Percentiles rank a stretch among this genome's conserved stretches.
Conservation (phyloP, 30 jellyfish, hydroid and myxozoan species). For the Catostylus mosaicus region DNA sequence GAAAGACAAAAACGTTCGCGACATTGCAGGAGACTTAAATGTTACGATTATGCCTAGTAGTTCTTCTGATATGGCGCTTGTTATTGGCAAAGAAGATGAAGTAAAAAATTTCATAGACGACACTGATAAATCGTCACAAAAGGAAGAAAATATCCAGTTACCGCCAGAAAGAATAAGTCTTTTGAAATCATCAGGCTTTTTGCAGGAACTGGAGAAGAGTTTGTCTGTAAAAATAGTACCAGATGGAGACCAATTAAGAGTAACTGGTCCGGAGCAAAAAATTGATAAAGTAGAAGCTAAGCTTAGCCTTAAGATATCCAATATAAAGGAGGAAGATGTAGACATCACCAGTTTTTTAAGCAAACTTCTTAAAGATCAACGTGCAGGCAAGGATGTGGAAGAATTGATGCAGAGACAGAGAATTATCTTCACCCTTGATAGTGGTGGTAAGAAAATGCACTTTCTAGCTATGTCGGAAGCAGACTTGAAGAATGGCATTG, state of each 20-base stretch:
- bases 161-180: conserved; percentile 1
- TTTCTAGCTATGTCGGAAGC: conserved; percentile 1
- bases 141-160: neutral
- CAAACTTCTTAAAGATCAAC: neutral
- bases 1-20: neutral
- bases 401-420: neutral
- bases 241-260: neutral
- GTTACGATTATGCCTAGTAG: neutral
- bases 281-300: neutral
- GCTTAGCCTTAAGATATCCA: neutral
- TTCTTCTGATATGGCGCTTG: neutral
- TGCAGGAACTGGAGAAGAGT: neutral
- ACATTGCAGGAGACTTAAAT: neutral
- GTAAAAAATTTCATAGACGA: neutral
- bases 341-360: neutral
- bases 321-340: neutral
- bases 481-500: conserved; percentile 24
- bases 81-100: neutral
- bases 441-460: neutral
- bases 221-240: neutral
- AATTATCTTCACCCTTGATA: neutral
- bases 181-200: neutral
- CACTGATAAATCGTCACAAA: neutral
- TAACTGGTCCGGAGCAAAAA: conserved; percentile 3
- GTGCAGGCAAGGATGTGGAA: neutral